Percentiles rank a stretch among this genome's conserved stretches.
These are phyloP conservation scores for Neolamprologus brichardi DNA, from an alignment of 2,113 vertebrate genomes.

Conservation along the genomic window DNA sequence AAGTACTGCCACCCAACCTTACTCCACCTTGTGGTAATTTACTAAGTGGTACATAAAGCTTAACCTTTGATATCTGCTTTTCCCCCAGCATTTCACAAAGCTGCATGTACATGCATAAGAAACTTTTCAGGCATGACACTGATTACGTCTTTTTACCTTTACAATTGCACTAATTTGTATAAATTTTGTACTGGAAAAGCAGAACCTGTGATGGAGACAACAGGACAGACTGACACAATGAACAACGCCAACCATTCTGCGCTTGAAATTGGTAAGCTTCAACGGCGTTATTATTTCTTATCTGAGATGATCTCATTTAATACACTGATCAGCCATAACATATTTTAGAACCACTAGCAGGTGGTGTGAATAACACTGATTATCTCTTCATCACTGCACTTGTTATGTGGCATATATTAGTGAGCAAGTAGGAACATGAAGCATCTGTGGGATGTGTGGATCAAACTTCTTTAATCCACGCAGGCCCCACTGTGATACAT, in stretches of 20 bases:
- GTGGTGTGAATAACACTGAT: neutral
- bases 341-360: neutral
- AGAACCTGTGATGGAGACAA: accelerated
- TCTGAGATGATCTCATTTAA: neutral
- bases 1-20: neutral
- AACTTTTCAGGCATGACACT: neutral
- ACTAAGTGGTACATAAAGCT: neutral
- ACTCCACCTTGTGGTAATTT: neutral
- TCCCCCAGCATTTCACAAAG: neutral
- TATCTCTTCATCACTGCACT: neutral
- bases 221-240: neutral
- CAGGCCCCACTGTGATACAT: neutral
- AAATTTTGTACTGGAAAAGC: neutral
- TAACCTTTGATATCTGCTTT: neutral
- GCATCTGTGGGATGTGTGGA: neutral
- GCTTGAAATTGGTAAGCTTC: neutral
- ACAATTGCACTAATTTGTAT: neutral
- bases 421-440: neutral
- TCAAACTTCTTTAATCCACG: accelerated
- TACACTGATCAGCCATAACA: neutral
- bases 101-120: accelerated
- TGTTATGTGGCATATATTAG: neutral
- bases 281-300: neutral
- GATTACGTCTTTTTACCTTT: neutral
- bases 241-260: neutral